Evolutionary conservation across 2,888 invertebrate species (phyloP).

Genomic region (Caenorhabditis imperialis): DNA sequence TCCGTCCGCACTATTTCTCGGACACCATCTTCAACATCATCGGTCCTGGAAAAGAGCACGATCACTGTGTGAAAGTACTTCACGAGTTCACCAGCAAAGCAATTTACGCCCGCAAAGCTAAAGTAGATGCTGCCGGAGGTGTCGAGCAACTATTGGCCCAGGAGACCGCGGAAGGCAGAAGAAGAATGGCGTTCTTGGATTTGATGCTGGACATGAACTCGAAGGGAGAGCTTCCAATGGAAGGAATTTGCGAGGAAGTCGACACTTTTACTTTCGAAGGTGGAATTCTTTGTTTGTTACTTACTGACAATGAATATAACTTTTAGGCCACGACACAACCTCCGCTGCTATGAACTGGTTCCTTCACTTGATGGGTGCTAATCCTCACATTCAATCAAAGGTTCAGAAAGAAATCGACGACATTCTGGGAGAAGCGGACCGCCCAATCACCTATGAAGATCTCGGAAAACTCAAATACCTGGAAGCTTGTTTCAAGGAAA

Average conservation of each 20-base stretch:
- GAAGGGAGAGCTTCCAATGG: constrained; percentile 74
- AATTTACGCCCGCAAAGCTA: constrained; percentile 63
- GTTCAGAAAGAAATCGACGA: constrained; percentile 80
- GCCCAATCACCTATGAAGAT: constrained; percentile 80
- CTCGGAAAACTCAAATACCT: constrained; percentile 79
- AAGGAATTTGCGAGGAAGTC: constrained; percentile 77
- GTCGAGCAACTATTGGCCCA: constrained; percentile 63
- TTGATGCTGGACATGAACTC: constrained; percentile 79
- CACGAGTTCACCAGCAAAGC: constrained; percentile 79
- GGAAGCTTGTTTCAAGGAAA: constrained; percentile 78
- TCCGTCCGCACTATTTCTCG: constrained; percentile 80
- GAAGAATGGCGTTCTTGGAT: constrained; percentile 79
- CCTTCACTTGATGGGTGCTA: constrained; percentile 87
- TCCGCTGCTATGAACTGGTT: constrained; percentile 91
- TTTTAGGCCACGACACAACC: constrained; percentile 88
- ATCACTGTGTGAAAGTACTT: constrained; percentile 78
- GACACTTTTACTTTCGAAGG: constrained; percentile 78
- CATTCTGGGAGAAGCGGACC: constrained; percentile 64
- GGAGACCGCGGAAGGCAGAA: constrained; percentile 64
- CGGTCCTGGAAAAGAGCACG: constrained; percentile 79
- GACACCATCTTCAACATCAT: constrained; percentile 79
- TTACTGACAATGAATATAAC: constrained; percentile 4
- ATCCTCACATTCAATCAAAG: constrained; percentile 86
- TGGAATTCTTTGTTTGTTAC: too few species aligned
- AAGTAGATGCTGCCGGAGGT: constrained; percentile 71